Base-by-base conservation (phyloP, 2,113 vertebrate genomes). In the Malurus elegans region DNA sequence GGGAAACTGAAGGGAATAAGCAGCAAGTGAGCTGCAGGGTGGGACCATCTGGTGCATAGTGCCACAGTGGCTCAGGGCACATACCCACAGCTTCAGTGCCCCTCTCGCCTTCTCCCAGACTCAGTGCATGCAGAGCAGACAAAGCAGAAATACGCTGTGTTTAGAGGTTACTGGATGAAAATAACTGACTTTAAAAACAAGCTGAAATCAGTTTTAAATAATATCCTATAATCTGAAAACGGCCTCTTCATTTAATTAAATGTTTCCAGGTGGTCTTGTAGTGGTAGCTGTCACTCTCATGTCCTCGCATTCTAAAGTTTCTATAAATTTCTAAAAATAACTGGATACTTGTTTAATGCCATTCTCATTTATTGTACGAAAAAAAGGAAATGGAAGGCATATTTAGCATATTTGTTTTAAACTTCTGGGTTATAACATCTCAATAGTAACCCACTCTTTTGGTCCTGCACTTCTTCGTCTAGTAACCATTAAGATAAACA, bases 251-350 rank as follows among this genome's bases (percentile, higher is more conserved):
- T 26, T 87, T 56, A 57, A 65, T 81, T 45, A 65, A 93, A 66
- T 1, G 6, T 51, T 92, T 93, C 58, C 51, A 67, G 54, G 86
- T 8, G 34, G 67, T 80, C 91, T 88, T 16, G 2, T 62, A 88
- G 79, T 4, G 67, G 67, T 66, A 67, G 71, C 40, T 58, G 57
- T 62, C 3, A 5, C 18, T 21, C 28, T 86, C 76, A 40, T 8
- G 23, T 38, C 65, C 69, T 67, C 2, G 0, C 60, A 69, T 57
- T 81, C n/a, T 65, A 83, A 57, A 14, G 61, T 86, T 88, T 93
- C 85, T 42, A 92, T 65, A 95, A 72, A 86, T 47, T 42, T 86
- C 69, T 88, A 64, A 92, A 88, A 93, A 74, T 36, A 93, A 66
- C 48, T 17, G 8, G 19, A 50, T 56, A 54, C 10, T 86, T 71